A percentile compares a stretch with the other conserved stretches of the same genome.
phyloP scores from a whole-genome alignment of 2,888 invertebrate genomes.

The Agriotes lineatus region DNA sequence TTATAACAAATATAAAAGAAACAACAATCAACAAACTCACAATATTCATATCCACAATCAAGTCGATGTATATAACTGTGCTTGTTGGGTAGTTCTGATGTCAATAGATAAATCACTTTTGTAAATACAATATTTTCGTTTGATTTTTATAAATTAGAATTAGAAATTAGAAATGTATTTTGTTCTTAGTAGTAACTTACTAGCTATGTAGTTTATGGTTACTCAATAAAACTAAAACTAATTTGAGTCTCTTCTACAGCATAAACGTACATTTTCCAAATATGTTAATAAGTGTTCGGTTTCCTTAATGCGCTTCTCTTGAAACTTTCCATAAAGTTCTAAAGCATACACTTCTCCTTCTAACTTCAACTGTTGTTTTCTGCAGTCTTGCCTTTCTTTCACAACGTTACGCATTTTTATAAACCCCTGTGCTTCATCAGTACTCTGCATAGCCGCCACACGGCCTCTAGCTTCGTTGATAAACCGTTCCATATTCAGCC shows the following conservation, averaged over 20 bases:
- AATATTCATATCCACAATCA: not conserved
- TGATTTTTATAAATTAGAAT: no score
- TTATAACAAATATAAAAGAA: no score
- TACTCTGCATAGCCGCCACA: slow-evolving; percentile 1
- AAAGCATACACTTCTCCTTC: slow-evolving; percentile 46
- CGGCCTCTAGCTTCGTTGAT: not conserved
- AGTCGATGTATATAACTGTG: not conserved
- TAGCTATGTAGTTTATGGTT: no score
- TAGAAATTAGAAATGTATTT: no score
- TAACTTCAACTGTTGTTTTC: slow-evolving; percentile 34
- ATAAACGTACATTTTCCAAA: not conserved
- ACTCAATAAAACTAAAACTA: no score
- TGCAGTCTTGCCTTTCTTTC: not conserved
- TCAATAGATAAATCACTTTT: not conserved
- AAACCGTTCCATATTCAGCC: slow-evolving; percentile 21
- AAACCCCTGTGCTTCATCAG: slow-evolving; percentile 37
- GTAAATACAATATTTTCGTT: not conserved
- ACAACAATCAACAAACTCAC: no score
- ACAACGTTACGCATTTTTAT: not conserved
- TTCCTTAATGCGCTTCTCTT: slow-evolving; percentile 31
- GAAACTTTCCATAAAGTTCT: slow-evolving; percentile 41
- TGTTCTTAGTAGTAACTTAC: no score
- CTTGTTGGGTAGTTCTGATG: not conserved
- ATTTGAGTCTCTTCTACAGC: no score
- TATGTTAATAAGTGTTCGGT: not conserved